Evolutionary conservation across 1,140 invertebrate genomes (phyloP).

Genomic region (Lethocerus indicus): DNA sequence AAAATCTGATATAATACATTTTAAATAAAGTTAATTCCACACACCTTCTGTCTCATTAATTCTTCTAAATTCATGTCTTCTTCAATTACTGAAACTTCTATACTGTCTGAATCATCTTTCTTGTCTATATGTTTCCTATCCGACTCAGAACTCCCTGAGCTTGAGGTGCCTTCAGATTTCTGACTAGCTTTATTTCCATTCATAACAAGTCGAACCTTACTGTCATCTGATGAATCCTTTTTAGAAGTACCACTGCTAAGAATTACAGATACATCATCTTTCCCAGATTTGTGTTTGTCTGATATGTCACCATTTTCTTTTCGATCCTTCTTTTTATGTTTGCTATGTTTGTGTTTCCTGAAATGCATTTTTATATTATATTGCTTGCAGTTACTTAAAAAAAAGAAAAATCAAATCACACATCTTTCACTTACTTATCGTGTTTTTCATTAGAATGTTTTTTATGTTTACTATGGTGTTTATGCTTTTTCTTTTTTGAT

Average conservation of each 20-base stretch:
- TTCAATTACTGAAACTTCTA: slow-evolving; percentile 57
- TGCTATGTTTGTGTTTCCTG: slow-evolving; percentile 31
- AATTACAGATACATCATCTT: slow-evolving; percentile 14
- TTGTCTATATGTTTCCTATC: slow-evolving; percentile 39
- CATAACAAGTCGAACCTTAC: too few species aligned
- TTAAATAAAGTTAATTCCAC: slow-evolving; percentile 3
- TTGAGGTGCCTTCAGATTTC: slow-evolving; percentile 15
- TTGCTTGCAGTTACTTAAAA: too few species aligned
- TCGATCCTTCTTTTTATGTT: slow-evolving; percentile 24
- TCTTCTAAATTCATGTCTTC: slow-evolving; percentile 77
- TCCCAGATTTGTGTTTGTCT: slow-evolving; percentile 22
- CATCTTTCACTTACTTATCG: slow-evolving; percentile 14
- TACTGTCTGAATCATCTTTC: slow-evolving; percentile 51
- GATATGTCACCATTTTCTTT: slow-evolving; percentile 26
- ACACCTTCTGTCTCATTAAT: slow-evolving; percentile 71
- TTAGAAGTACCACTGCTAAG: slow-evolving; percentile 24
- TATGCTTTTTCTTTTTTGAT: slow-evolving; percentile 36
- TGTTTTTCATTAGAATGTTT: slow-evolving; percentile 22
- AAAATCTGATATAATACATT: too few species aligned
- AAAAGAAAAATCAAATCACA: not conserved
- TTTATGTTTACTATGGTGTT: slow-evolving; percentile 34
- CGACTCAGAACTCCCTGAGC: slow-evolving; percentile 50
- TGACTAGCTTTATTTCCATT: slow-evolving; percentile 12
- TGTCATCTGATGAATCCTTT: slow-evolving; percentile 17
- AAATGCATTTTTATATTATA: too few species aligned